Evolutionary conservation across 2,888 invertebrate genomes (phyloP), one percentile per base, ranked within the genome.

Genomic region (Idaea biselata): DNA sequence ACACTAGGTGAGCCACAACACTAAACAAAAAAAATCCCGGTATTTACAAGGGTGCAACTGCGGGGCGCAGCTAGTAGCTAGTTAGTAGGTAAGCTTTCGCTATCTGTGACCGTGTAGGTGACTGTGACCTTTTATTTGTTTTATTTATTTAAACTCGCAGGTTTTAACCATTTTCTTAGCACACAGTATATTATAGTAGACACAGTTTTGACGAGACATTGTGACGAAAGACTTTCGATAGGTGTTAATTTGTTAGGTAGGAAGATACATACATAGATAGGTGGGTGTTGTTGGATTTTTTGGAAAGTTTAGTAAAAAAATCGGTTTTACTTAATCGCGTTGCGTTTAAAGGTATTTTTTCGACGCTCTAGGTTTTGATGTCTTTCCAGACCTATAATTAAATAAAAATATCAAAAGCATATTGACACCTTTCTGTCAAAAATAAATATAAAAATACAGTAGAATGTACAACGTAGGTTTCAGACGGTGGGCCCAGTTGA

Each of bases 41-140:
- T 25, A 25, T 25, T 25, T 25, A 25, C 11, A 14, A 14, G 11
- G 44, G 11, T 44, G 11, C 6, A 8, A 44, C 44, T 11, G 11
- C 0, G 8, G 11, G 11, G 44, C 11, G 44, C 44, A 44, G 44
- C 44, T 44, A 44, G 44, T 44, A 14, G 8, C 11, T 11, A 33
- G 1, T 11, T 25, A 25, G 3, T 25, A 91, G n/a, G n/a, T 88
- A 89, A 81, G 89, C 91, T 91, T 91, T 91, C 91, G 91, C 91
- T 91, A 88, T 91, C 90, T 83, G 82, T 88, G 88, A 84, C 88
- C 87, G 84, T n/a, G n/a, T 25, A 25, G 5, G 25, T 83, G 82
- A 80, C 80, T 75, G 67, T 73, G 73, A 17, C 17, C 80, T 81
- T 83, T 83, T 88, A 80, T 90, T 89, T 88, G 81, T 83, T 88